Base-by-base conservation (phyloP, 2,888 invertebrate genomes). In the Lasioglossum oenotherae region DNA sequence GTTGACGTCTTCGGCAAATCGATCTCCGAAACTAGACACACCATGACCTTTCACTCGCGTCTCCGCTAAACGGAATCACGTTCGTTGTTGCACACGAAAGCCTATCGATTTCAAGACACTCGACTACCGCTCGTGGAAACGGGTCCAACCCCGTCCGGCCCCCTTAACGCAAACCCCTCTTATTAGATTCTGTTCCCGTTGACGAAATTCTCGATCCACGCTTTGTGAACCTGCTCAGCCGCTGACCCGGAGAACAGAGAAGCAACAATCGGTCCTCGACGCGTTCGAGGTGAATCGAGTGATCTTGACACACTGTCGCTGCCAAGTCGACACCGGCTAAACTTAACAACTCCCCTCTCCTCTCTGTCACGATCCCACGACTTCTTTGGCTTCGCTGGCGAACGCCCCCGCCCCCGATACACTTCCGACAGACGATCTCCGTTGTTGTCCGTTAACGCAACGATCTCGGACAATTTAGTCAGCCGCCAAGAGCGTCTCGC, bases 291-390 rank as follows among this genome's bases (percentile, higher is more conserved):
- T 82, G 82, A 85, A 92, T 92, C 91, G 88, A 92, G 92, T 92
- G 93, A 93, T 93, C 93, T 93, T 93, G 93, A 93, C 93, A 93
- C 89, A 93, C 93, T 93, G 92, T 82, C 92, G 89, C 88, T 89
- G 90, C 91, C 91, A 92, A 88, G 81, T 85, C 89, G 87, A 67
- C 88, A 88, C 88, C 88, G 89, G 88, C 90, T 89, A 89, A 89
- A 90, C 88, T 93, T 92, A 92, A 92, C 91, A 88, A 80, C 81
- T 67, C 44, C 60, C 73, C 81, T 72, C 41, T 49, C 73, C 80
- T 38, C 67, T 35, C 23, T 35, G 0, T 8, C 19, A 10, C 35
- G 31, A 19, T 35, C 67, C 35, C n/a, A 74, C 35, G 67, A 67
- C 67, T 67, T 67, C 67, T 67, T 41, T 82, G 80, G 69, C 80